Evolutionary conservation across 2,797 vertebrate genomes (phyloP).

Genomic region (Naso thynnoides): DNA sequence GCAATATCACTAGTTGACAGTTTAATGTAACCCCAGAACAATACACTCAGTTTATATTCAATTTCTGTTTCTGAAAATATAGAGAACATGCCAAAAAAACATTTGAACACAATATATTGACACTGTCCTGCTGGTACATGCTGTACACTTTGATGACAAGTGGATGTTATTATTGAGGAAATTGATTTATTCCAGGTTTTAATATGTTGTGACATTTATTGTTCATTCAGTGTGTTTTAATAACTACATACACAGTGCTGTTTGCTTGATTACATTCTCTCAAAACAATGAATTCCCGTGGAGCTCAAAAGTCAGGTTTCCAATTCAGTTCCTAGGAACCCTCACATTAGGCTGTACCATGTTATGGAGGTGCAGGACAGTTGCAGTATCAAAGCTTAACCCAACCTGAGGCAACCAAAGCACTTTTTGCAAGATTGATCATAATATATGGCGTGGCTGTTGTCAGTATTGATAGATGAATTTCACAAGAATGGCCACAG

Average conservation of each 20-base stretch:
- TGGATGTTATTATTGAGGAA: conserved; percentile 37
- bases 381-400: conserved; percentile 50
- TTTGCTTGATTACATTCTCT: conserved; percentile 24
- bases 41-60: conserved; percentile 35
- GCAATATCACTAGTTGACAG: conserved; percentile 50
- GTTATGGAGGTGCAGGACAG: conserved; percentile 20
- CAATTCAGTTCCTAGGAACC: conserved; percentile 19
- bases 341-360: neutral
- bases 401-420: conserved; percentile 52
- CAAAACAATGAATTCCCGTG: conserved; percentile 23
- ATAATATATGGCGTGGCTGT: conserved; percentile 51
- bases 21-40: conserved; percentile 53
- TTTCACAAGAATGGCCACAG: conserved; percentile 62
- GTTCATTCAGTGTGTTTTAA: conserved; percentile 21
- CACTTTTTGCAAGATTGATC: conserved; percentile 68
- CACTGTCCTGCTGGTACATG: conserved; percentile 15
- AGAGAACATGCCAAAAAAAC: conserved; percentile 53
- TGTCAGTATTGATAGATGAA: conserved; percentile 71
- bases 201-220: conserved; percentile 47
- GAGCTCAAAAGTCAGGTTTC: conserved; percentile 35
- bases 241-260: conserved; percentile 1
- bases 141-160: conserved; percentile 32
- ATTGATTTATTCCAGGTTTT: conserved; percentile 46
- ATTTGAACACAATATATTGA: conserved; percentile 39
- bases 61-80: conserved; percentile 42